Evolutionary conservation across 2,113 vertebrate genomes (phyloP).

Genomic region (Sceloporus tristichus): DNA sequence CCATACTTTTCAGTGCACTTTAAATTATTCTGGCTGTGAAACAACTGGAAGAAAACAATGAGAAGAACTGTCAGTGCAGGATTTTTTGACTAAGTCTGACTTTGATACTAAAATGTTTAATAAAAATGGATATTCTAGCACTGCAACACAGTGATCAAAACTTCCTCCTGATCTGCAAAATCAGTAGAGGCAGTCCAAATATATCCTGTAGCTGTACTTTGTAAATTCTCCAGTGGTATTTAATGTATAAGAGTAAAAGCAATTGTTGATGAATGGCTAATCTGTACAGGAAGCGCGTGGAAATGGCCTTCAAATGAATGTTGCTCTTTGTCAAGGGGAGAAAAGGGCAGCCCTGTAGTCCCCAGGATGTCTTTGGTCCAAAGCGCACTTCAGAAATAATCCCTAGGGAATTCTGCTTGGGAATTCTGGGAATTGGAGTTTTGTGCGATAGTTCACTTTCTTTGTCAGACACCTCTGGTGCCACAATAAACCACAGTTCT

Average conservation of each 20-base stretch:
- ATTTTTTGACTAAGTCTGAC: not conserved
- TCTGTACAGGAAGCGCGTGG: not conserved
- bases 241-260: not conserved
- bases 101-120: conserved; percentile 11
- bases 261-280: not conserved
- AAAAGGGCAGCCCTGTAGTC: not conserved
- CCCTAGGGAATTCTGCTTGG: too few relatives aligned
- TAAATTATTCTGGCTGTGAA: not conserved
- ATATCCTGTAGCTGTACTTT: not conserved
- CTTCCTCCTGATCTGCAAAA: not conserved
- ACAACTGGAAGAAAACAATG: not conserved
- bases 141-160: not conserved
- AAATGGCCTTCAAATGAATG: not conserved
- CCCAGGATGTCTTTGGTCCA: too few relatives aligned
- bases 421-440: too few relatives aligned
- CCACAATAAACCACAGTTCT: too few relatives aligned
- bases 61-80: not conserved
- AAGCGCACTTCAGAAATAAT: too few relatives aligned
- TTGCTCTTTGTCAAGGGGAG: not conserved
- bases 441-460: too few relatives aligned
- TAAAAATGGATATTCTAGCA: not conserved
- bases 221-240: not conserved
- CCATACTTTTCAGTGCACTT: not conserved
- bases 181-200: not conserved
- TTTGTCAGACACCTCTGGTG: too few relatives aligned